Percentiles rank a stretch among this genome's conserved stretches.
Evolutionary conservation across 2,888 invertebrate genomes (phyloP).

Genomic region (Melanargia galathea): DNA sequence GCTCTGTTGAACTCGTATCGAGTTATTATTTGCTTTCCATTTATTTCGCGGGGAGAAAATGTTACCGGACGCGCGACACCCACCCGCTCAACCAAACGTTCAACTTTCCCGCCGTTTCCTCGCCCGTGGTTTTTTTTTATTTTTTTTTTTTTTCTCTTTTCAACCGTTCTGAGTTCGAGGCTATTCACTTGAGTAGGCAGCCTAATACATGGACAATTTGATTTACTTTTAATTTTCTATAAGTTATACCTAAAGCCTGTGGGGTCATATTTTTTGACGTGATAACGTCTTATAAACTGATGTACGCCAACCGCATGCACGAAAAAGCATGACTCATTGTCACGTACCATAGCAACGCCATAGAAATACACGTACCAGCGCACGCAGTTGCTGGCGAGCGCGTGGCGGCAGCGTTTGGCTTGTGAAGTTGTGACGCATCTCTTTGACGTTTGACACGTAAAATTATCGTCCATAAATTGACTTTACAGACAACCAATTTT

Average conservation of each 20-base stretch:
- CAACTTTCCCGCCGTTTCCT: slow-evolving; percentile 60
- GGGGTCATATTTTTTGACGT: no score
- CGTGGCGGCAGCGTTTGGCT: no score
- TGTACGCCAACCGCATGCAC: no score
- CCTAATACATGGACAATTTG: neutral
- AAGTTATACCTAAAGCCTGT: neutral
- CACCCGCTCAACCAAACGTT: slow-evolving; percentile 27
- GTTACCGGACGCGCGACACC: slow-evolving; percentile 48
- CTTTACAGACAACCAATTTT: no score
- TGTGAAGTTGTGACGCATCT: no score
- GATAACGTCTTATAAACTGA: no score
- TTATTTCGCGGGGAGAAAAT: slow-evolving; percentile 51
- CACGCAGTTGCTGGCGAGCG: no score
- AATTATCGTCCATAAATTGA: no score
- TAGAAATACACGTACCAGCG: no score
- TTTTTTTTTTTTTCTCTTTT: slow-evolving; percentile 38
- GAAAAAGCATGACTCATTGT: no score
- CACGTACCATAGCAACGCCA: no score
- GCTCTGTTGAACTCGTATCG: slow-evolving; percentile 24
- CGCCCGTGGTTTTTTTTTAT: slow-evolving; percentile 38
- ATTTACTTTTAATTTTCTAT: neutral
- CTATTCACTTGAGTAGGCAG: neutral
- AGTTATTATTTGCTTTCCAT: slow-evolving; percentile 46
- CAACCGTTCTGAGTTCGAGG: neutral
- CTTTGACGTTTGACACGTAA: no score